phyloP scores from a whole-genome alignment of 1,140 invertebrate genomes.

The Drosophila pruinosa region DNA sequence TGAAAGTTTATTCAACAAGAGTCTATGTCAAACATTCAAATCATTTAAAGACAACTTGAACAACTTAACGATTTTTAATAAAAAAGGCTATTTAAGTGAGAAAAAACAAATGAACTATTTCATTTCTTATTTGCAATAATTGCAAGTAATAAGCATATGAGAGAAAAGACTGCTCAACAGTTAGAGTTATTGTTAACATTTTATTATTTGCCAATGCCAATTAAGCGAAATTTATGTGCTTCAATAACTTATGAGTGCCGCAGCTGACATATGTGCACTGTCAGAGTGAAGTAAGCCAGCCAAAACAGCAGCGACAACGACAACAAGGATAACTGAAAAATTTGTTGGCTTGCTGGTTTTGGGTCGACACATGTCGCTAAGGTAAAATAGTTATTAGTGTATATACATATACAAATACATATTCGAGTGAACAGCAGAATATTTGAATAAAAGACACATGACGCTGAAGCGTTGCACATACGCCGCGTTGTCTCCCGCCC shows the following conservation, averaged over 20 bases:
- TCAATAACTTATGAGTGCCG: slow-evolving; percentile 73
- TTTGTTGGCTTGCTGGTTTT: slow-evolving; percentile 27
- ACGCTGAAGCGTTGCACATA: slow-evolving; percentile 47
- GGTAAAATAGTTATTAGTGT: slow-evolving; percentile 80
- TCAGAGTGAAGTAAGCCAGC: slow-evolving; percentile 33
- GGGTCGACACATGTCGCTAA: slow-evolving; percentile 68
- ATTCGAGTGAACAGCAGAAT: slow-evolving; percentile 13
- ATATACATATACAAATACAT: slow-evolving; percentile 28
- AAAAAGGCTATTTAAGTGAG: too few relatives aligned
- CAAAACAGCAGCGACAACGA: slow-evolving; percentile 47
- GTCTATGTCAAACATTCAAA: too few relatives aligned
- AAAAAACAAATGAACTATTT: too few relatives aligned
- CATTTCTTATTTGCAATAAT: slow-evolving; percentile 66
- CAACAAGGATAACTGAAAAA: slow-evolving; percentile 64
- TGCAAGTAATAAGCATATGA: slow-evolving; percentile 61
- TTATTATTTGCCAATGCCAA: slow-evolving; percentile 71
- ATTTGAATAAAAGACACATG: slow-evolving; percentile 44
- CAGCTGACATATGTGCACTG: slow-evolving; percentile 70
- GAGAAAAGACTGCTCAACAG: slow-evolving; percentile 47
- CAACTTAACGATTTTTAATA: too few relatives aligned
- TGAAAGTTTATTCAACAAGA: too few relatives aligned
- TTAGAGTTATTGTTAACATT: slow-evolving; percentile 27
- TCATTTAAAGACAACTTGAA: too few relatives aligned
- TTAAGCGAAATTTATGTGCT: slow-evolving; percentile 79
- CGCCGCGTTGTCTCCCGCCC: slow-evolving; percentile 26